These are phyloP conservation scores for Myotis pilosus DNA, from an alignment of 2,797 vertebrate species.

Conservation along the genomic window DNA sequence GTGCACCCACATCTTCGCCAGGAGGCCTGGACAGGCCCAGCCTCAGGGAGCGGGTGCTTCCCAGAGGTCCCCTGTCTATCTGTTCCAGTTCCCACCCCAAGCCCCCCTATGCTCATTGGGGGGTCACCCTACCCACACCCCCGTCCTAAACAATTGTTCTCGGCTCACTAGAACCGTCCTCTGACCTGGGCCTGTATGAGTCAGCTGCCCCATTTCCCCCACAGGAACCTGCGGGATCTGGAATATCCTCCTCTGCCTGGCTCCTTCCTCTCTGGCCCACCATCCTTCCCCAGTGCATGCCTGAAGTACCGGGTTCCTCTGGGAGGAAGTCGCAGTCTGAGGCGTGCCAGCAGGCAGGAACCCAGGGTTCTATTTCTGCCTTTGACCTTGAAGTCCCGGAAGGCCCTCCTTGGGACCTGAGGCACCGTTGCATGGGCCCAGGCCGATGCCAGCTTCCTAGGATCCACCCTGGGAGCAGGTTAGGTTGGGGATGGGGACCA, in stretches of 20 bases:
- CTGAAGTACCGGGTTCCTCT: conserved; percentile 60
- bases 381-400: conserved; percentile 29
- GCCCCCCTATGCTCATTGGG: neutral
- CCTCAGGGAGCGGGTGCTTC: neutral
- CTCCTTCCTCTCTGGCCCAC: conserved; percentile 58
- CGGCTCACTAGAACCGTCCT: neutral
- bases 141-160: neutral
- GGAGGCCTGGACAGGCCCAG: neutral
- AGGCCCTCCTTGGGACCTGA: neutral
- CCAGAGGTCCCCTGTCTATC: neutral
- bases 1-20: neutral
- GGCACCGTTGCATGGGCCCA: neutral
- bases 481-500: neutral
- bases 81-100: neutral
- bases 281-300: neutral
- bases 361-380: conserved; percentile 74
- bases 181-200: conserved; percentile 28
- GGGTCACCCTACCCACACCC: neutral
- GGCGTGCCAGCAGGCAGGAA: conserved; percentile 61
- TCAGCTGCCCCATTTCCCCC: neutral
- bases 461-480: neutral
- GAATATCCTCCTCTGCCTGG: conserved; percentile 55
- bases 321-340: conserved; percentile 68
- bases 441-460: neutral
- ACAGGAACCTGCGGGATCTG: conserved; percentile 24